phyloP scores from a whole-genome alignment of 2,113 vertebrate species.

The Nothocercus nigrocapillus region DNA sequence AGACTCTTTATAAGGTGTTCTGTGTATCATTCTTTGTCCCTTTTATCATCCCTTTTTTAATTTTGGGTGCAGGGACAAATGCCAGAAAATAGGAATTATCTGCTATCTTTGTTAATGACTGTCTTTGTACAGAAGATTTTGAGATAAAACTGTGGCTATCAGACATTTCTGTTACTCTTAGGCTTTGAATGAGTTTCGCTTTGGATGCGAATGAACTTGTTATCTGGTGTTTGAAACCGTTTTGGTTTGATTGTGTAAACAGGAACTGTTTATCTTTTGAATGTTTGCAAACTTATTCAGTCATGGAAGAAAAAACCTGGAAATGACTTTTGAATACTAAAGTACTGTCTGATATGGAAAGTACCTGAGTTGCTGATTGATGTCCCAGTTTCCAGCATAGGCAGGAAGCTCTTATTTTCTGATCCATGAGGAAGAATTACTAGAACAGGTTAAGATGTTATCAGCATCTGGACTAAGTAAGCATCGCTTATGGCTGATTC shows the following conservation, averaged over 20 bases:
- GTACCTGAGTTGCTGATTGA: background rate
- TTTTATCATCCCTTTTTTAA: background rate
- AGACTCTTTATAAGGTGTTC: background rate
- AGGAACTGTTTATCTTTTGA: background rate
- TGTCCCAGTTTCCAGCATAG: background rate
- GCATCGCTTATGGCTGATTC: background rate
- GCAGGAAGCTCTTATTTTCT: background rate
- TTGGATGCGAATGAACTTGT: background rate
- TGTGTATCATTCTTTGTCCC: background rate
- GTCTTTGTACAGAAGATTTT: background rate
- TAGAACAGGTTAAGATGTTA: background rate
- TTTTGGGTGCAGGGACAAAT: background rate
- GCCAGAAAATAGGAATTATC: background rate
- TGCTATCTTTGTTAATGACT: background rate
- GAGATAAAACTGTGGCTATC: background rate
- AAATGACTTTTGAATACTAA: background rate
- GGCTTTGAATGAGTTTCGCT: background rate
- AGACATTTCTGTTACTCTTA: background rate
- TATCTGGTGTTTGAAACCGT: background rate
- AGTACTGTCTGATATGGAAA: background rate
- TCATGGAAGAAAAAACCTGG: background rate
- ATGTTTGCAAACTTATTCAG: background rate
- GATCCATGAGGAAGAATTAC: background rate
- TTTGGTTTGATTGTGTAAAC: background rate
- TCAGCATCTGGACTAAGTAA: background rate